Percentiles rank a stretch among this genome's conserved stretches.
Evolutionary conservation across 2,888 invertebrate genomes (phyloP).

Genomic region (Hydraecia micacea): DNA sequence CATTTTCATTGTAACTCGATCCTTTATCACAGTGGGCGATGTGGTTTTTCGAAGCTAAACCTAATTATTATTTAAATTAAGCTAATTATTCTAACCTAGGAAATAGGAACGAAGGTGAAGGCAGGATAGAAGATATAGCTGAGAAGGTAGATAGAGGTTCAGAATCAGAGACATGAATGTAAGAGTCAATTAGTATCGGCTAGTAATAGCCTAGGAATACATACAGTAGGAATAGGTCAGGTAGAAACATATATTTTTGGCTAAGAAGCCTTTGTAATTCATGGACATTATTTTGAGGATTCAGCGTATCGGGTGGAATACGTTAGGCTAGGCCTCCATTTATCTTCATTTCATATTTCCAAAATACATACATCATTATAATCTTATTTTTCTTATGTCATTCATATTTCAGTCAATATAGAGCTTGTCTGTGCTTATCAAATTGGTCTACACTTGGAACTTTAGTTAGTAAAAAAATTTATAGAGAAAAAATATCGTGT

Average conservation of each 20-base stretch:
- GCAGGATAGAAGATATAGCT: conserved; percentile 14
- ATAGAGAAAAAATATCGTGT: not conserved
- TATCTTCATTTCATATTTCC: not conserved
- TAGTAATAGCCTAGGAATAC: not conserved
- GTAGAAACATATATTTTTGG: not conserved
- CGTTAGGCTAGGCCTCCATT: not conserved
- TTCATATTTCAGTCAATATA: not conserved
- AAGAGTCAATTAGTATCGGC: not conserved
- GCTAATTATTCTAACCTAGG: conserved; percentile 66
- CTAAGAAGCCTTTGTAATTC: not conserved
- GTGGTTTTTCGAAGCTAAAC: conserved; percentile 75
- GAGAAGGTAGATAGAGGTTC: not conserved
- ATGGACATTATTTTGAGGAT: not conserved
- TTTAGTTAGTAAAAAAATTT: not conserved
- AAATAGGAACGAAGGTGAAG: conserved; percentile 48
- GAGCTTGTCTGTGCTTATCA: not conserved
- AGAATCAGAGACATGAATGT: too few species aligned
- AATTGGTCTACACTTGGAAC: not conserved
- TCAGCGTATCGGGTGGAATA: not conserved
- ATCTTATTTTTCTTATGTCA: not conserved
- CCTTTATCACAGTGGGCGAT: conserved; percentile 89
- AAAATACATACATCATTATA: not conserved
- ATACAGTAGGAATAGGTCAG: not conserved
- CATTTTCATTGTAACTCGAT: conserved; percentile 78
- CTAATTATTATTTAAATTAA: conserved; percentile 62